phyloP scores from a whole-genome alignment of 2,888 invertebrate genomes.

The Tillus elongatus region DNA sequence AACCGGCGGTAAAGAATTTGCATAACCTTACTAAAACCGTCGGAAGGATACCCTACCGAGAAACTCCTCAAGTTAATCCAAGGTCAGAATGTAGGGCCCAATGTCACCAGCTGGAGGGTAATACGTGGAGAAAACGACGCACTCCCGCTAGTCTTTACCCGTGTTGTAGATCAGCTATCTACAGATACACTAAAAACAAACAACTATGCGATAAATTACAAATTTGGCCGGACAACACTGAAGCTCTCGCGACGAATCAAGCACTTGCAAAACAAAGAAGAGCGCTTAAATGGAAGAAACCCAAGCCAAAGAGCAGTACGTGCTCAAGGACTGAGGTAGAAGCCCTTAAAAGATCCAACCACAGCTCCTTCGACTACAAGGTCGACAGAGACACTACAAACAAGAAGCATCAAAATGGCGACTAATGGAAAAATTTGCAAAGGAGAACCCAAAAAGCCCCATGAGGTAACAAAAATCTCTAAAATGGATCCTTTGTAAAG shows the following conservation, averaged over 20 bases:
- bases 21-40: neutral
- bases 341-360: too few species aligned
- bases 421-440: too few species aligned
- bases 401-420: too few species aligned
- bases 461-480: neutral
- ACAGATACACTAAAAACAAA: neutral
- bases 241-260: too few species aligned
- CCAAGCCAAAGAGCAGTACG: too few species aligned
- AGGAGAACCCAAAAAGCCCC: neutral
- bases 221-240: neutral
- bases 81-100: neutral
- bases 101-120: neutral
- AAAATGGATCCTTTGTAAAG: conserved; percentile 1
- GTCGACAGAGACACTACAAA: too few species aligned
- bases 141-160: neutral
- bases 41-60: neutral
- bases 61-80: neutral
- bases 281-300: too few species aligned
- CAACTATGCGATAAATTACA: neutral
- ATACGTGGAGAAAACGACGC: too few species aligned
- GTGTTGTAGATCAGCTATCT: neutral
- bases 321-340: too few species aligned
- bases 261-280: too few species aligned
- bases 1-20: too few species aligned
- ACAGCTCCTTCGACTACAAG: too few species aligned